A percentile compares a stretch with the other conserved stretches of the same genome.
These are phyloP conservation scores for Rallus crepitans DNA, from an alignment of 2,797 vertebrate genomes.

Conservation along the genomic window DNA sequence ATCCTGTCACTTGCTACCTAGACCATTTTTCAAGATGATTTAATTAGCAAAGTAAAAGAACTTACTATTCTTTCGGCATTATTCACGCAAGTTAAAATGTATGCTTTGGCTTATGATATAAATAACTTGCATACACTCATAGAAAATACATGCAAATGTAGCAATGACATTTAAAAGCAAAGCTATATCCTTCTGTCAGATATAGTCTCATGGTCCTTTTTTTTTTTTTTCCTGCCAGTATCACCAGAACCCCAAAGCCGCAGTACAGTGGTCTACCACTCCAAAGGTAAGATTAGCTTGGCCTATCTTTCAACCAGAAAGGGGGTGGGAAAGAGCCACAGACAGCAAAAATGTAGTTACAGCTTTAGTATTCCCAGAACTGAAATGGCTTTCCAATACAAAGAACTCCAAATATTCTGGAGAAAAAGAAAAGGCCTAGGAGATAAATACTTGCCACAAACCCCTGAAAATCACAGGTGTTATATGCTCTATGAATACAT, in stretches of 20 bases:
- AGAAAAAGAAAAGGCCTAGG: neutral
- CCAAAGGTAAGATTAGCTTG: neutral
- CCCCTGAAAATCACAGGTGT: neutral
- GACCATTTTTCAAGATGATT: constrained; percentile 74
- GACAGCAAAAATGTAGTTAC: neutral
- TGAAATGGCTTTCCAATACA: neutral
- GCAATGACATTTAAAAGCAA: neutral
- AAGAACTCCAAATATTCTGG: neutral
- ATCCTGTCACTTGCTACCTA: constrained; percentile 73
- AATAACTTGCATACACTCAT: constrained; percentile 49
- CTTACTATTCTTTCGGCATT: constrained; percentile 49
- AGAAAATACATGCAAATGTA: neutral
- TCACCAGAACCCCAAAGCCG: neutral
- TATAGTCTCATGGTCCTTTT: neutral
- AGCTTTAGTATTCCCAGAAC: neutral
- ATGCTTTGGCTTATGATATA: constrained; percentile 57
- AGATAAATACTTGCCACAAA: neutral
- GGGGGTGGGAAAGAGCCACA: neutral
- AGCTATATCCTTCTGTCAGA: neutral
- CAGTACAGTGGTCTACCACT: neutral
- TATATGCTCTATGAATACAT: neutral
- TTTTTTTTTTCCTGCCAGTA: neutral
- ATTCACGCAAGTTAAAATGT: constrained; percentile 63
- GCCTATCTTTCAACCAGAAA: neutral
- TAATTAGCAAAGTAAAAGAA: constrained; percentile 78